Evolutionary conservation across 1,140 invertebrate species (phyloP), one percentile per base, ranked within the genome.

Genomic region (Choristoneura fumiferana): DNA sequence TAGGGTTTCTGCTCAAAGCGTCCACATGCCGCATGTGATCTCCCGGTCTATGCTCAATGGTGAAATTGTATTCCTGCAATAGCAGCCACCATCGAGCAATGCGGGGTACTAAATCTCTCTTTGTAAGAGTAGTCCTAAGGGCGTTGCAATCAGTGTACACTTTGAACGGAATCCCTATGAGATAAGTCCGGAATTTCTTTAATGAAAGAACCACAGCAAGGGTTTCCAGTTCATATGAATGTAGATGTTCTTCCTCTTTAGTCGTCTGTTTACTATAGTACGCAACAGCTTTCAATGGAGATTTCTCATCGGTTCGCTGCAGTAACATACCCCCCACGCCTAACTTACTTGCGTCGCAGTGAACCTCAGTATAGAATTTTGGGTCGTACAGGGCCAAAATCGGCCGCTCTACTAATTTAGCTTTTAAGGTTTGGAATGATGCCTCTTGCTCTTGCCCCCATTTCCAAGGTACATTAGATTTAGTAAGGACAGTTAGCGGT

Each of bases 121-220:
- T 82, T 14, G 22, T 56, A 60, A 62, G 62, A 0, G 70, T 68
- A 6, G 36, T 40, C 40, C 60, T 70, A 0, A 86, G 58, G 0
- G 74, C 79, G 13, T 67, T 72, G 40, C 81, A 88, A 62, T 85
- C 84, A 0, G 78, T 82, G 15, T 85, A 56, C 0, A 89, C 59
- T 6, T 40, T 76, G 49, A 87, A 89, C 10, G 53, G 40, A 15
- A 77, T 77, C 1, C 78, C 81, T n/a, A 81, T 6, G 14, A 83
- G 36, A 36, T 73, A 78, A n/a, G 73, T 59, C 36, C 75, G 66
- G 33, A 83, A 83, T 13, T 60, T n/a, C n/a, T n/a, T n/a, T n/a
- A n/a, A n/a, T n/a, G n/a, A n/a, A n/a, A n/a, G n/a, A n/a, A n/a
- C n/a, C 1, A 82, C 71, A 1, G 71, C 71, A 6, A 78, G 57